phyloP scores from a whole-genome alignment of 2,113 vertebrate genomes.

The Onychostoma macrolepis region DNA sequence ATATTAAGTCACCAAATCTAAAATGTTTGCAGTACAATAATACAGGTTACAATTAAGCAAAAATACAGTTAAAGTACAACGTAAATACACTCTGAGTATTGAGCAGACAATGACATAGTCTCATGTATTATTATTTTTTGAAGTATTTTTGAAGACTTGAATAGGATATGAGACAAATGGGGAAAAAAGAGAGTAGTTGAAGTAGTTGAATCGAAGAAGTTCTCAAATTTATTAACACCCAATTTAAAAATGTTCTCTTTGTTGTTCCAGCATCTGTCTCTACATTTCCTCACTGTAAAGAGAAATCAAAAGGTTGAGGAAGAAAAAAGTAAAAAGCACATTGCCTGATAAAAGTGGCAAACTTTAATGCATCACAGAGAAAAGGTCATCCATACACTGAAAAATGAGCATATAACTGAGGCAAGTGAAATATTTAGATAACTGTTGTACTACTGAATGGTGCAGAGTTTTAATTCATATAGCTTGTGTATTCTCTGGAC shows the following conservation, averaged over 20 bases:
- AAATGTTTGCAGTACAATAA: not conserved
- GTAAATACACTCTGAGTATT: not conserved
- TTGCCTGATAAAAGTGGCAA: slow-evolving; percentile 12
- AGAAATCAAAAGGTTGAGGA: slow-evolving; percentile 2
- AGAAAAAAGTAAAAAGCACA: slow-evolving; percentile 32
- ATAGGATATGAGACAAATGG: not conserved
- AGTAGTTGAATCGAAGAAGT: no score
- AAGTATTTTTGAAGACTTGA: not conserved
- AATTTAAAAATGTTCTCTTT: not conserved
- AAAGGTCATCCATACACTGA: slow-evolving; percentile 1
- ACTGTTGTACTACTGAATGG: slow-evolving; percentile 46
- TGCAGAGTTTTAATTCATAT: slow-evolving; percentile 43
- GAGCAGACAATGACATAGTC: not conserved
- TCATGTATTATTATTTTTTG: not conserved
- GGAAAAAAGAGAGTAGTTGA: not conserved
- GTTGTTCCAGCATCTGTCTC: slow-evolving; percentile 53
- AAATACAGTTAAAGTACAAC: not conserved
- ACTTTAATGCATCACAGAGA: slow-evolving; percentile 2
- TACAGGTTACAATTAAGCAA: not conserved
- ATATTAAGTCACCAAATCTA: not conserved
- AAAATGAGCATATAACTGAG: not conserved
- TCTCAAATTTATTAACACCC: not conserved
- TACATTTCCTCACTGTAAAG: slow-evolving; percentile 49
- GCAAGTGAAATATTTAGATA: slow-evolving; percentile 31
- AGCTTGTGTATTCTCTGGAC: slow-evolving; percentile 36